Conservation (phyloP, 2,113 vertebrate species). For the Odocoileus virginianus region DNA sequence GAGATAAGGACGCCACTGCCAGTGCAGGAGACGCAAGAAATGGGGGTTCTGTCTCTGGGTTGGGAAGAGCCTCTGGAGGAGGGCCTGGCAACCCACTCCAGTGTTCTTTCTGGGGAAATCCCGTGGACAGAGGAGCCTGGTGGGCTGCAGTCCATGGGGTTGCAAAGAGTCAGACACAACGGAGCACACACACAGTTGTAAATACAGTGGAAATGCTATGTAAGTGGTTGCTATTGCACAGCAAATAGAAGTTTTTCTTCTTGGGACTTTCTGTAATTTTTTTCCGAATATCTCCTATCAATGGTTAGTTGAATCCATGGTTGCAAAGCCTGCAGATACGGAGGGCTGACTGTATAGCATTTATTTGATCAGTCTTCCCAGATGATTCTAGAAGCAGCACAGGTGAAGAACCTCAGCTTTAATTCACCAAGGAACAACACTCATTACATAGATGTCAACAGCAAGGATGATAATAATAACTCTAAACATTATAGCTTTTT, state of each 20-base stretch:
- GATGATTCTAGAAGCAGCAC: neutral
- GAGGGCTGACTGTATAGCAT: neutral
- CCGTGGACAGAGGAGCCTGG: neutral
- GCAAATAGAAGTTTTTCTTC: neutral
- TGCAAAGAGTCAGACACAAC: neutral
- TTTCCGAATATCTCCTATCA: neutral
- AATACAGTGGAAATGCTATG: neutral
- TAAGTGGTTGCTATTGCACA: neutral
- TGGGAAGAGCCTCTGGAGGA: neutral
- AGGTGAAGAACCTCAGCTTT: neutral
- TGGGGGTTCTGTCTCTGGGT: neutral
- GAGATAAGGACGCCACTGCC: neutral
- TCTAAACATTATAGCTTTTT: neutral
- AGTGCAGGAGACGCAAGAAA: neutral
- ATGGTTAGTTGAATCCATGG: neutral
- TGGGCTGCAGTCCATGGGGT: neutral
- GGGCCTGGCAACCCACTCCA: neutral
- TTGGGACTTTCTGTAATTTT: neutral
- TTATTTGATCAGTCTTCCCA: neutral
- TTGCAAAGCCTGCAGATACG: neutral
- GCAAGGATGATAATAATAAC: neutral
- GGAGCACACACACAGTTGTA: neutral
- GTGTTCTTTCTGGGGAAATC: neutral
- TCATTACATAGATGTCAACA: neutral
- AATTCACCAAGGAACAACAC: neutral